These are phyloP conservation scores for Cebus imitator DNA, from an alignment of 2,113 vertebrate species.

Conservation along the genomic window DNA sequence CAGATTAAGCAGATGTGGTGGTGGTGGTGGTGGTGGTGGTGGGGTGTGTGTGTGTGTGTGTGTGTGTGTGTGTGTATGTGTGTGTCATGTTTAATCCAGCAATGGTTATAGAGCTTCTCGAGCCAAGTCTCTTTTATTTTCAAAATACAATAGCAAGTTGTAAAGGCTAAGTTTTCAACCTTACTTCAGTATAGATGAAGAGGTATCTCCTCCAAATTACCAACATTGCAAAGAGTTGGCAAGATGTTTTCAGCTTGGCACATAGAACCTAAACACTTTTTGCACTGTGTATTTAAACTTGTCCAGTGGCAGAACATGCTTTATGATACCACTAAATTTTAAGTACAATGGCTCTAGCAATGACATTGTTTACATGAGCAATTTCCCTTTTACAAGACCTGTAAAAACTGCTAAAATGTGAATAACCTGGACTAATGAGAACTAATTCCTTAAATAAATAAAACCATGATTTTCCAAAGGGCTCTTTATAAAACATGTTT, in stretches of 20 bases:
- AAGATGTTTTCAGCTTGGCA: not conserved
- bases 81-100: not conserved
- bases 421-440: conserved; percentile 4
- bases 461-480: conserved; percentile 14
- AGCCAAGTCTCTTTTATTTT: not conserved
- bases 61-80: no score
- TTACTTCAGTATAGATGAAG: not conserved
- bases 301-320: not conserved
- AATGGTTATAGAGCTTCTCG: not conserved
- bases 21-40: not conserved
- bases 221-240: not conserved
- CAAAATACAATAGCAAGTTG: not conserved
- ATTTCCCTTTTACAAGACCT: not conserved
- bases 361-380: not conserved
- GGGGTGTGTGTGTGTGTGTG: not conserved
- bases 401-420: not conserved
- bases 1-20: not conserved
- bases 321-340: not conserved
- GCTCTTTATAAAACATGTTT: not conserved
- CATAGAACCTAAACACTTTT: not conserved
- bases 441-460: not conserved
- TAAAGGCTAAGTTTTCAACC: not conserved
- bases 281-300: not conserved
- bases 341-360: not conserved
- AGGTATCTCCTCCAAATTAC: not conserved